Base-by-base conservation (phyloP, 2,797 vertebrate genomes). In the Ptychadena robeensis region DNA sequence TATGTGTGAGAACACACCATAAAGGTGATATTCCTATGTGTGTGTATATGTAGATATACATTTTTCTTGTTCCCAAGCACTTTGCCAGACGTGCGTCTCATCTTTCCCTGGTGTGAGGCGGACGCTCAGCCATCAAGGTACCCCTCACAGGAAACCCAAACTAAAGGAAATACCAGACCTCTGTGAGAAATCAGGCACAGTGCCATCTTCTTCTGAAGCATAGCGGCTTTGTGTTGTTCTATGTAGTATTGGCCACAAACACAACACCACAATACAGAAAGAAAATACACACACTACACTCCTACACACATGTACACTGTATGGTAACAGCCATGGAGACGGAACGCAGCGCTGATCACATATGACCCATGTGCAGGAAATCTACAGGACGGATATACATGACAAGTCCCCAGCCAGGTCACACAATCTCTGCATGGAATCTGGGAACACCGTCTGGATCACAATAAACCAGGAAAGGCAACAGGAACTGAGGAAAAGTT, bases 81-180 rank as follows among this genome's bases (percentile, higher is more conserved):
- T 35, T 57, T 74, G 34, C 34, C 40, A 79, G 48, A 59, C 68
- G 34, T 68, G 18, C 37, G 37, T 68, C 38, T 79, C 57, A 61
- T 34, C 48, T 74, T 38, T 69, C 71, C 34, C 15, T 40, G 35
- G 38, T 66, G 27, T 73, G 15, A 57, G 22, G 68, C n/a, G 34
- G 63, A 40, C 53, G 73, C 68, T 27, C 75, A 84, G 48, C 71
- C 64, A 84, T 73, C 71, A 84, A 80, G 82, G 82, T 80, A 74
- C 70, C 77, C 77, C 82, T 74, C 48, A 84, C 82, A 84, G 82
- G 82, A 84, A 84, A 80, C 28, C 71, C 64, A 84, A 79, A 73
- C 34, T 73, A 80, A 70, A 80, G 77, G 77, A 84, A 84, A 84
- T 80, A 80, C 77, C 77, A 84, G 76, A 83, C 69, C 69, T 79